Evolutionary conservation across 2,113 vertebrate genomes (phyloP).

Genomic region (Cepphus grylle): DNA sequence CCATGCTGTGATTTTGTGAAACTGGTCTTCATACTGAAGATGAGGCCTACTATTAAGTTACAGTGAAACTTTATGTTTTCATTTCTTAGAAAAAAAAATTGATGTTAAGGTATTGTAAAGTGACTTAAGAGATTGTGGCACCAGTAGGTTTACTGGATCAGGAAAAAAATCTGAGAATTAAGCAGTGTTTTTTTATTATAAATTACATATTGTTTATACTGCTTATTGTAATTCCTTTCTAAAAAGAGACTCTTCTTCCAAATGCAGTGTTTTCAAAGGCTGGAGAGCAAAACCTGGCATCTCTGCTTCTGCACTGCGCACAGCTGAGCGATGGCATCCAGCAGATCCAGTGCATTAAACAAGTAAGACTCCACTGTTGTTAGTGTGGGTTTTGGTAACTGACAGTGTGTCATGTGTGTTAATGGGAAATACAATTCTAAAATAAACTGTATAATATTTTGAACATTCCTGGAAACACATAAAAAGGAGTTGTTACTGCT

Average conservation of each 20-base stretch:
- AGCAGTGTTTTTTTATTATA: background rate
- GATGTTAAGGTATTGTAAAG: background rate
- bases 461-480: background rate
- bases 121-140: background rate
- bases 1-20: background rate
- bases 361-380: slow-evolving; percentile 71
- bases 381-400: background rate
- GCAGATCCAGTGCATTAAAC: slow-evolving; percentile 88
- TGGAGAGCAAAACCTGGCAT: slow-evolving; percentile 76
- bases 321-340: slow-evolving; percentile 83
- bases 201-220: background rate
- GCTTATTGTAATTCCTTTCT: background rate
- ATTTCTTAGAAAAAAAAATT: background rate
- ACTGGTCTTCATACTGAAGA: background rate
- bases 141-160: background rate
- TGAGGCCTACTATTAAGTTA: background rate
- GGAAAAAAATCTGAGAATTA: background rate
- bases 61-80: background rate
- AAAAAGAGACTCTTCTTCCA: background rate
- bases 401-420: background rate
- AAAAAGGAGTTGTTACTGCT: background rate
- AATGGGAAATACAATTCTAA: background rate
- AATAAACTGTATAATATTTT: background rate
- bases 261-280: slow-evolving; percentile 74
- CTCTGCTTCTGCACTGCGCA: slow-evolving; percentile 79